Evolutionary conservation across 2,113 vertebrate species (phyloP), one percentile per base, ranked within the genome.

Genomic region (Dissostichus mawsoni): DNA sequence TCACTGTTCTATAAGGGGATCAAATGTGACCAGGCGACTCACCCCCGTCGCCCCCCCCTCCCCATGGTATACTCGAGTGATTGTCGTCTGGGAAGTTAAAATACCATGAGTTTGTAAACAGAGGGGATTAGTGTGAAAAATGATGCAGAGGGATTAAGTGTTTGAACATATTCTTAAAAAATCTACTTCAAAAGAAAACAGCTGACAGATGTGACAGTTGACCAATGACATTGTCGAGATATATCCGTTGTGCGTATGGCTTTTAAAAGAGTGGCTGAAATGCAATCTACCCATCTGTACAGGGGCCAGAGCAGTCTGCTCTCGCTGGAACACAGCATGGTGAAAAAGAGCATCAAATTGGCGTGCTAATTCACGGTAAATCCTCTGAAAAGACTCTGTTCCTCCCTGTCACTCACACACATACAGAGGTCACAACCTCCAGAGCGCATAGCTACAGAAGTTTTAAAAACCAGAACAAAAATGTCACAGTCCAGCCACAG

Each of bases 351-450:
- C 86, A 83, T 91, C 87, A 88, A 91, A 94, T 89, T 86, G 41
- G 87, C 76, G 72, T 89, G 82, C 69, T 90, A 92, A 94, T 93
- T 94, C 84, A 88, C 81, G 89, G 87, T 93, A 94, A 95, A 93
- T 90, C 90, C 90, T 80, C 89, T 93, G 90, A 87, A 94, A 94
- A 86, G 88, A 89, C 80, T 57, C 29, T 5, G 82, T 92, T 90
- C 82, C 80, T 92, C 89, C 84, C 83, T 87, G 90, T 91, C 92
- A 88, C 82, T 90, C 83, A 88, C 81, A 74, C 81, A 73, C 75
- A 78, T 44, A 86, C 79, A 78, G 80, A 87, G 92, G 90, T 90
- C 87, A 81, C 48, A 84, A 90, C 93, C 91, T 92, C 85, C 56
- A 74, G 68, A 81, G 86, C 69, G 81, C 69, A 68, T 11, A 52